These are phyloP conservation scores for Aratinga solstitialis DNA, from an alignment of 2,797 vertebrate genomes.

Conservation along the genomic window DNA sequence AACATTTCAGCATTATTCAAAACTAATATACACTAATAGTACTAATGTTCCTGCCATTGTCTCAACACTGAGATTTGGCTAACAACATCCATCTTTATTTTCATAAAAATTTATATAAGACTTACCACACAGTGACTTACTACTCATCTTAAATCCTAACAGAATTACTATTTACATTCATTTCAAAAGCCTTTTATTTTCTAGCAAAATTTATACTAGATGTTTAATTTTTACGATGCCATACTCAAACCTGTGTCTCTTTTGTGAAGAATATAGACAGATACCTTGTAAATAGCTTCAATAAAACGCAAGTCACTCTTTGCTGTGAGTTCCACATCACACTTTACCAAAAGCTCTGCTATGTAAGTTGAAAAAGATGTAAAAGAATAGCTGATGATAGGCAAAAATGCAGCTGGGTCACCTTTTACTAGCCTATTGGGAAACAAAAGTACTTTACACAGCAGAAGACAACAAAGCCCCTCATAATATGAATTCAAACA, in stretches of 20 bases:
- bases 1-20: neutral
- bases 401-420: constrained; percentile 87
- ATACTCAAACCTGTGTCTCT: neutral
- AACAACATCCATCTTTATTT: neutral
- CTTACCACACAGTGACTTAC: neutral
- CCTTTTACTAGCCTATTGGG: constrained; percentile 86
- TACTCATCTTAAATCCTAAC: neutral
- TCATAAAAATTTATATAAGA: neutral
- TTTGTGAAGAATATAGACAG: neutral
- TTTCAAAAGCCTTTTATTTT: neutral
- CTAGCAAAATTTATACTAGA: neutral
- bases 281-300: constrained; percentile 93
- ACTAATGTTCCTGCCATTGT: neutral
- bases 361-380: constrained; percentile 89
- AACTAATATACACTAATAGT: neutral
- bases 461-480: neutral
- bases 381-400: constrained; percentile 89
- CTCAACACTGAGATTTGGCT: neutral
- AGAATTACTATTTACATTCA: neutral
- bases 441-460: constrained; percentile 26
- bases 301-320: constrained; percentile 92
- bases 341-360: constrained; percentile 84
- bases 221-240: neutral
- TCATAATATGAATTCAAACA: neutral
- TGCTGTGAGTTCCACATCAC: constrained; percentile 84